Evolutionary conservation across 2,113 vertebrate genomes (phyloP).

Genomic region (Halichoerus grypus): DNA sequence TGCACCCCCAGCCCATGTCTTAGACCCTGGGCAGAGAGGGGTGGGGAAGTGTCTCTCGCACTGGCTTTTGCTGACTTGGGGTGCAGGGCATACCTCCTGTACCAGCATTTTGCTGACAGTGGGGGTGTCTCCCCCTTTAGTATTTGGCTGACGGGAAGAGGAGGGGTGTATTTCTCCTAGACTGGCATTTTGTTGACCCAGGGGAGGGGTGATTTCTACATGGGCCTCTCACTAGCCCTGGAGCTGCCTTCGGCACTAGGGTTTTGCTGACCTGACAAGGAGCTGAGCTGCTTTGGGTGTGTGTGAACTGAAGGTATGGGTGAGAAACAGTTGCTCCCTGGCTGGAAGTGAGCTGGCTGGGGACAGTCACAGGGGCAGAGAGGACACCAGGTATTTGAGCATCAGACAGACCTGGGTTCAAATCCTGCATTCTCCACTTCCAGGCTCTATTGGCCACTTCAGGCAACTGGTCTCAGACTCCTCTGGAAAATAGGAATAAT

Average conservation of each 20-base stretch:
- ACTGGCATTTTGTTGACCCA: slow-evolving; percentile 17
- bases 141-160: background rate
- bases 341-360: background rate
- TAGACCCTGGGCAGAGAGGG: background rate
- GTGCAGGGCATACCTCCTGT: background rate
- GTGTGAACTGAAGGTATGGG: background rate
- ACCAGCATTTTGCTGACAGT: slow-evolving; percentile 18
- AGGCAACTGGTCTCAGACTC: background rate
- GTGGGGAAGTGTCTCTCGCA: background rate
- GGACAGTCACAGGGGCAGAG: slow-evolving; percentile 21
- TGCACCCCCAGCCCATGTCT: background rate
- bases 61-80: slow-evolving; percentile 57
- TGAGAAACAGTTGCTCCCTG: background rate
- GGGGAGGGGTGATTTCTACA: background rate
- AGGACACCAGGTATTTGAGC: background rate
- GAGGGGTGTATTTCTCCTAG: background rate
- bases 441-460: background rate
- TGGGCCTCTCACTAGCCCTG: background rate
- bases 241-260: background rate
- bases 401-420: background rate
- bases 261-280: background rate
- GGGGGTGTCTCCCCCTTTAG: background rate
- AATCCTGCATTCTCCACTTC: background rate
- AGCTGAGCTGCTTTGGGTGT: background rate
- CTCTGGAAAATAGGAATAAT: background rate